Conservation (phyloP, 2,113 vertebrate genomes). For the Nansenia antarctica region DNA sequence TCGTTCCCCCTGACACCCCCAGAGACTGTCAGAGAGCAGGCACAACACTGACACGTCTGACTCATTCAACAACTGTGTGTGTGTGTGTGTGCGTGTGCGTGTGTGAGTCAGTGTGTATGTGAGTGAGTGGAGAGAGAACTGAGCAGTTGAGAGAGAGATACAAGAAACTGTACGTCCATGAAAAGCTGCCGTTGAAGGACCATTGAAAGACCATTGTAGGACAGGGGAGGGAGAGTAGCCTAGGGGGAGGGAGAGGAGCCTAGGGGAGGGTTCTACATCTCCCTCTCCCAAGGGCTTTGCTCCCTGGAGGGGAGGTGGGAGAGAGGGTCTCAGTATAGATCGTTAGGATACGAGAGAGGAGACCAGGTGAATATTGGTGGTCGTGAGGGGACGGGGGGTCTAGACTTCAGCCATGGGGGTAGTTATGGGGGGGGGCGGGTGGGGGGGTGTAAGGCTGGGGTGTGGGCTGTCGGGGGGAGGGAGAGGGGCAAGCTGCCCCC, state of each 20-base stretch:
- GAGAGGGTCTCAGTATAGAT: too few relatives aligned
- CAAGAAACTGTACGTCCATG: too few relatives aligned
- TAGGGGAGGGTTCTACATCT: too few relatives aligned
- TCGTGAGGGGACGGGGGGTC: not conserved
- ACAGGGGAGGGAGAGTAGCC: not conserved
- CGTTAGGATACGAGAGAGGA: too few relatives aligned
- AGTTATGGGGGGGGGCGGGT: not conserved
- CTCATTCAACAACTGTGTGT: not conserved
- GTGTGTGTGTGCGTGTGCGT: not conserved
- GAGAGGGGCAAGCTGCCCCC: not conserved
- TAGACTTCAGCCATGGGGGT: not conserved
- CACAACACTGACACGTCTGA: not conserved
- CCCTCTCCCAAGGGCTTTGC: too few relatives aligned
- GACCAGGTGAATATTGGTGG: not conserved
- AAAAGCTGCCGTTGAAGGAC: not conserved
- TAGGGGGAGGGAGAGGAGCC: not conserved
- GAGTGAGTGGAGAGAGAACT: not conserved
- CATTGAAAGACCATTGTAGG: not conserved
- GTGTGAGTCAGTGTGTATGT: constrained; percentile 3
- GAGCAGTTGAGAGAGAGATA: too few relatives aligned
- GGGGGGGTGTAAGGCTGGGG: not conserved
- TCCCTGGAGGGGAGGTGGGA: too few relatives aligned
- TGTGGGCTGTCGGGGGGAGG: not conserved
- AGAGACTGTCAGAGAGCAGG: not conserved
- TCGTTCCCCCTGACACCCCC: too few relatives aligned